Conservation (phyloP, 2,113 vertebrate genomes). For the Tachysurus fulvidraco region DNA sequence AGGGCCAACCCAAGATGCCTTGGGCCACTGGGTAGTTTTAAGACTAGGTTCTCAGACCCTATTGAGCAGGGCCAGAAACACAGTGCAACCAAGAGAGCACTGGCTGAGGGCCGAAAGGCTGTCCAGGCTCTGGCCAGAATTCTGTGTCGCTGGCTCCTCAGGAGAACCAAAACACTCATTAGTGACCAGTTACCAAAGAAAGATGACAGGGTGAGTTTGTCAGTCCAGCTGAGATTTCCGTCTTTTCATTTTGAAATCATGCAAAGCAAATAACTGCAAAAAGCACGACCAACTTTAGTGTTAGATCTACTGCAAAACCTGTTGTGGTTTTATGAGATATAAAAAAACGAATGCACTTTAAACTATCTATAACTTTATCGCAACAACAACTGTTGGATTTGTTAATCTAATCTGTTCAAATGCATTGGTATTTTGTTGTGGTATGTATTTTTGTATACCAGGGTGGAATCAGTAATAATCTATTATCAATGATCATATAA, state of each 20-base stretch:
- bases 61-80: slow-evolving; percentile 91
- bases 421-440: neutral
- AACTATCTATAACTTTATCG: neutral
- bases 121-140: slow-evolving; percentile 77
- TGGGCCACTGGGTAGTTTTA: slow-evolving; percentile 79
- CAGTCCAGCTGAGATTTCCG: neutral
- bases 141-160: slow-evolving; percentile 84
- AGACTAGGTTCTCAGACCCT: slow-evolving; percentile 85
- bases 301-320: neutral
- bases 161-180: slow-evolving; percentile 89
- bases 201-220: slow-evolving; percentile 84
- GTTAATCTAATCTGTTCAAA: neutral
- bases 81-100: slow-evolving; percentile 86
- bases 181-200: slow-evolving; percentile 88
- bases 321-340: neutral
- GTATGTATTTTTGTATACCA: neutral
- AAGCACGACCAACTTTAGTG: neutral
- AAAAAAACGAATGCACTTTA: neutral
- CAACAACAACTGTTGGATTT: neutral
- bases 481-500: neutral
- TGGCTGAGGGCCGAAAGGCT: slow-evolving; percentile 86
- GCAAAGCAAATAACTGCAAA: neutral
- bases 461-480: too few relatives aligned
- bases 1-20: slow-evolving; percentile 92
- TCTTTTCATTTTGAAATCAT: neutral